A percentile compares a stretch with the other conserved stretches of the same genome.
Conservation (phyloP, 1,140 invertebrate genomes). For the Parapsyche elsis region DNA sequence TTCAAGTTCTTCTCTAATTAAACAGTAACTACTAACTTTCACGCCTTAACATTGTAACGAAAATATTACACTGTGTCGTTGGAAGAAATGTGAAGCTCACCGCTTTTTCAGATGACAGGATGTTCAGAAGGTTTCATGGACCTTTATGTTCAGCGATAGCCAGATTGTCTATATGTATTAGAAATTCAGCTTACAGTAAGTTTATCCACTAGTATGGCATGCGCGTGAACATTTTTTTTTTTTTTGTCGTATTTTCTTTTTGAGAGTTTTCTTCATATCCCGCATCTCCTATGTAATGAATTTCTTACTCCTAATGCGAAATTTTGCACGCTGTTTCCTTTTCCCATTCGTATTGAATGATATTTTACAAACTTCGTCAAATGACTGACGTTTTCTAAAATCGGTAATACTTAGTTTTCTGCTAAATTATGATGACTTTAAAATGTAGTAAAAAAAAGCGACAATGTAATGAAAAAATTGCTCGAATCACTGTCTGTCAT, state of each 20-base stretch:
- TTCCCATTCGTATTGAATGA: not conserved
- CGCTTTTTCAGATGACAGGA: conserved; percentile 51
- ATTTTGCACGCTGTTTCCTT: not conserved
- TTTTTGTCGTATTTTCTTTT: too few relatives aligned
- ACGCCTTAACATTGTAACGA: too few relatives aligned
- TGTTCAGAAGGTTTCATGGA: conserved; percentile 52
- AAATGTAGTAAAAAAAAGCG: not conserved
- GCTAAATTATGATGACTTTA: not conserved
- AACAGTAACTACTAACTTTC: too few relatives aligned
- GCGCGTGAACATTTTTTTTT: conserved; percentile 18
- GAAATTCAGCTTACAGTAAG: conserved; percentile 48
- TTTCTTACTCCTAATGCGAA: too few relatives aligned
- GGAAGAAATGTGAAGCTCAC: not conserved
- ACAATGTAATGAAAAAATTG: too few relatives aligned
- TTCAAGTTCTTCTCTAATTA: too few relatives aligned
- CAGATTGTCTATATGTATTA: conserved; percentile 46
- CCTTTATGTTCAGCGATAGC: conserved; percentile 50
- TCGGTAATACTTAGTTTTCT: not conserved
- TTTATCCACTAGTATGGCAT: conserved; percentile 20
- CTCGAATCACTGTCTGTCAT: not conserved
- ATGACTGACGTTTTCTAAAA: not conserved
- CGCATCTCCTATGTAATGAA: too few relatives aligned
- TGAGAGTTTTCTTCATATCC: too few relatives aligned
- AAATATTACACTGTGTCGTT: too few relatives aligned
- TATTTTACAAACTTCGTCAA: not conserved